Base-by-base conservation (phyloP, 2,888 invertebrate genomes). In the Anarsia innoxiella region DNA sequence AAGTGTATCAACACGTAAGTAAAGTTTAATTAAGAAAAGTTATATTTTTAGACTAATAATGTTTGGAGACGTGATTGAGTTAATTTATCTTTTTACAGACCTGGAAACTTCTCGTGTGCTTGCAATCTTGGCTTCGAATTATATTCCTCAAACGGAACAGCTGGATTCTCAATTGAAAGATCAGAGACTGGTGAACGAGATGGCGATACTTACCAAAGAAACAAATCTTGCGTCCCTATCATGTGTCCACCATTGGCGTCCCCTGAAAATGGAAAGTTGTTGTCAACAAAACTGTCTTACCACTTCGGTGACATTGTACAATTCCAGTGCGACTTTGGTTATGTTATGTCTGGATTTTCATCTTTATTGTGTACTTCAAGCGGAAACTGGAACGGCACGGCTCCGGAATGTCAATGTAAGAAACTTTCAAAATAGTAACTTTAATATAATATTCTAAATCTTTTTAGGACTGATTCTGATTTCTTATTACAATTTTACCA, bases 281-380 rank as follows among this genome's bases (percentile, higher is more conserved):
- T 96, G 5, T 91, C 95, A 0, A 95, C 94, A 0, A 93, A 93
- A 59, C 87, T 87, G 37, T 87, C 91, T 58, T 95, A 93, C 66
- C 95, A 96, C 66, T 97, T 95, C 60, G 95, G 95, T 0, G 96
- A 97, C 69, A 86, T 93, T 27, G 91, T 96, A 0, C 90, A 90
- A 47, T 97, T 97, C 88, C 95, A 95, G 60, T 98, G 98, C 65
- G 91, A 96, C 59, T 97, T 97, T 71, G 98, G 98, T 11, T 96
- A 94, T 64, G 93, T 96, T 0, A 92, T 97, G 89, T 90, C 92
- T 41, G 97, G 97, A 34, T 92, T 93, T 33, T 89, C 94, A 0
- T 90, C 93, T 3, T 82, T 98, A 11, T 86, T 94, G 37, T 99
- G 98, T 70, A 91, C 93, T 1, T 93, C 94, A 2, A 92, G 91